Evolutionary conservation across 1,140 invertebrate species (phyloP).

Genomic region (Tribolium madens): DNA sequence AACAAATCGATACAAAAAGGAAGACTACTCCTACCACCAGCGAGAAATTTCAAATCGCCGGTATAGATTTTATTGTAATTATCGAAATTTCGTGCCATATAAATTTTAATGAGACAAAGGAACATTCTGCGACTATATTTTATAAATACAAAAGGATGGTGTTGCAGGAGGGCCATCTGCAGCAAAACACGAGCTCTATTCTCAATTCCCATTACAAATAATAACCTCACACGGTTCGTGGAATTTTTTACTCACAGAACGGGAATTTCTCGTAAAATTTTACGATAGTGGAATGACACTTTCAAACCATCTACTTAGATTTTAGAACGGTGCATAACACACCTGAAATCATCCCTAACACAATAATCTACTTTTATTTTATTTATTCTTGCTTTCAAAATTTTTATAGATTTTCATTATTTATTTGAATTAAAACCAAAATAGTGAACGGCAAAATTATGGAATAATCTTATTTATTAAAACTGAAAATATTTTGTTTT

Average conservation of each 20-base stretch:
- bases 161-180: conserved; percentile 18
- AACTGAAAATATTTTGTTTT: too few species aligned
- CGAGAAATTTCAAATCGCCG: background rate
- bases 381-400: too few species aligned
- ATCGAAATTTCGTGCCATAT: background rate
- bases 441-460: too few species aligned
- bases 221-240: conserved; percentile 32
- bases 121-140: conserved; percentile 2
- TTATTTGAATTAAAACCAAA: too few species aligned
- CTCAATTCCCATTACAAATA: conserved; percentile 39
- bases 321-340: background rate
- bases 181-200: conserved; percentile 27
- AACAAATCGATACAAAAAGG: conserved; percentile 4
- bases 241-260: conserved; percentile 31
- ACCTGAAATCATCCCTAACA: too few species aligned
- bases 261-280: conserved; percentile 36
- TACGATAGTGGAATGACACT: conserved; percentile 11
- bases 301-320: conserved; percentile 25
- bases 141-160: conserved; percentile 5
- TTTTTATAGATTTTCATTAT: too few species aligned
- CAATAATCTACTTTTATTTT: too few species aligned
- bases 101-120: conserved; percentile 31
- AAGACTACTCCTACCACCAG: too few species aligned
- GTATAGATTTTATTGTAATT: conserved; percentile 27
- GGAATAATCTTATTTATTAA: too few species aligned